Evolutionary conservation across 2,113 vertebrate species (phyloP).

Genomic region (Microcebus jonahi): DNA sequence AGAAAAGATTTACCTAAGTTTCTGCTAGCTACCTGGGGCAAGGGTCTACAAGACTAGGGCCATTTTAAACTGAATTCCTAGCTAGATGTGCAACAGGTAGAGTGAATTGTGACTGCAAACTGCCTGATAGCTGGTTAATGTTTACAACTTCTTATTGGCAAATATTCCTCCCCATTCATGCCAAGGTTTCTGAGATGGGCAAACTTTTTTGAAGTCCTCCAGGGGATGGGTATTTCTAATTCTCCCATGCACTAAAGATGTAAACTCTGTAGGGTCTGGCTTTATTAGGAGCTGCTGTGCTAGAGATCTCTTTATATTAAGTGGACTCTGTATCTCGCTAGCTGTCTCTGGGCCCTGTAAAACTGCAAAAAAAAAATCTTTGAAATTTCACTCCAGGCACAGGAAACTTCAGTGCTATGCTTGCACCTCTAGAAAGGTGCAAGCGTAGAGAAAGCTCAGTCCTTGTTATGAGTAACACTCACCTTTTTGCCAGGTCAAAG

Average conservation of each 20-base stretch:
- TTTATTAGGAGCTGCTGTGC: background rate
- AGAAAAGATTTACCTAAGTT: background rate
- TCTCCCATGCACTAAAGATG: background rate
- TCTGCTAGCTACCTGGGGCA: background rate
- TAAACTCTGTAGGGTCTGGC: background rate
- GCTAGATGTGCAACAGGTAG: background rate
- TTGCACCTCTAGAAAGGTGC: background rate
- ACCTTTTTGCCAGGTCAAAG: background rate
- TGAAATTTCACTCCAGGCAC: background rate
- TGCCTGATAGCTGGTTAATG: background rate
- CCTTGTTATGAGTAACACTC: background rate
- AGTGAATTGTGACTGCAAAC: background rate
- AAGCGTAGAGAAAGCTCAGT: background rate
- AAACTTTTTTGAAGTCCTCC: background rate
- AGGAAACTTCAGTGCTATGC: background rate
- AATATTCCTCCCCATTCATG: background rate
- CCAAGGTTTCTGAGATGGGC: background rate
- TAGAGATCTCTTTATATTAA: background rate
- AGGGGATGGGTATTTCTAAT: background rate
- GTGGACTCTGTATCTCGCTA: background rate
- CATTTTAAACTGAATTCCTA: conserved; percentile 6
- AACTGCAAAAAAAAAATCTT: background rate
- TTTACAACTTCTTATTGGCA: background rate
- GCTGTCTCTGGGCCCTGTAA: background rate
- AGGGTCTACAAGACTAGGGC: background rate